Percentiles rank a stretch among this genome's conserved stretches.
Evolutionary conservation across 2,113 vertebrate species (phyloP).

Genomic region (Labrus mixtus): DNA sequence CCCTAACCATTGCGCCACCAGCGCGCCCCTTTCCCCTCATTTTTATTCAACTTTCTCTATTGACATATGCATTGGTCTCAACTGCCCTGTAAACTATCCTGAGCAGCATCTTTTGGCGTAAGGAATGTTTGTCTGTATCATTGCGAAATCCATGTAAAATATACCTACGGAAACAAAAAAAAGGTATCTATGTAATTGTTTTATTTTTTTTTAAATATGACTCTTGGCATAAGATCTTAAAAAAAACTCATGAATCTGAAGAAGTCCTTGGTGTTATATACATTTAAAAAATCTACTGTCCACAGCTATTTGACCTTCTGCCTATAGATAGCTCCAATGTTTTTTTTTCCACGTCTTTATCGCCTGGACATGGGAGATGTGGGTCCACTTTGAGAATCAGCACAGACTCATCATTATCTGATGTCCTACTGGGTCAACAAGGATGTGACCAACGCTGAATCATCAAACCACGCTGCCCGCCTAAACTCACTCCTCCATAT

Average conservation of each 20-base stretch:
- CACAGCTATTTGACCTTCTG: slow-evolving; percentile 1
- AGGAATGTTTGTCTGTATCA: too few relatives aligned
- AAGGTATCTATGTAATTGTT: too few relatives aligned
- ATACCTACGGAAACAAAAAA: too few relatives aligned
- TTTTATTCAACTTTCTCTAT: too few relatives aligned
- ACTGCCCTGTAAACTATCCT: too few relatives aligned
- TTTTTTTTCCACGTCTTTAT: slow-evolving; percentile 45
- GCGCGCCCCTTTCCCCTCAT: too few relatives aligned
- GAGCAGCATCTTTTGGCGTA: too few relatives aligned
- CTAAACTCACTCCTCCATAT: slow-evolving; percentile 62
- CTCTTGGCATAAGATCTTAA: neutral
- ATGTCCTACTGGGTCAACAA: slow-evolving; percentile 68
- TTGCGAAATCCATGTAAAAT: too few relatives aligned
- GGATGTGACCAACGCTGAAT: slow-evolving; percentile 70
- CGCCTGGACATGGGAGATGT: slow-evolving; percentile 38
- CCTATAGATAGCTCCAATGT: slow-evolving; percentile 9
- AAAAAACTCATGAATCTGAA: neutral
- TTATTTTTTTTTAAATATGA: neutral
- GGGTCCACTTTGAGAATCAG: slow-evolving; percentile 45
- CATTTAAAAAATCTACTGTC: neutral
- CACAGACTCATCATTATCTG: slow-evolving; percentile 64
- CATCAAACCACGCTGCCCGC: slow-evolving; percentile 57
- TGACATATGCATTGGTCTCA: too few relatives aligned
- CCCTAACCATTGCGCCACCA: too few relatives aligned
- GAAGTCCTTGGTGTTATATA: neutral